Evolutionary conservation across 2,888 invertebrate species (phyloP).

Genomic region (Ypsolopha scabrella): DNA sequence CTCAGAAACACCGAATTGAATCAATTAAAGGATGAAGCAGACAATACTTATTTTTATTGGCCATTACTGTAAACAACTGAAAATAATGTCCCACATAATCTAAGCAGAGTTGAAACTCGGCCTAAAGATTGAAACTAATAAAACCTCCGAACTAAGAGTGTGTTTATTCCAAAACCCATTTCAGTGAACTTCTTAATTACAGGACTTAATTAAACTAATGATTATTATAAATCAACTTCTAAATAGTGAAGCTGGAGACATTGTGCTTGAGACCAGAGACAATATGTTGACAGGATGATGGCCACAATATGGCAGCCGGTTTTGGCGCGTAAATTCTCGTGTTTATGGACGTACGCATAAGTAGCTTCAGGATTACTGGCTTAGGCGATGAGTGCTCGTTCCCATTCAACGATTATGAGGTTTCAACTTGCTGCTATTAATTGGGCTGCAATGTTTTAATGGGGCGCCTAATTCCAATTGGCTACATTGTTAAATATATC

Average conservation of each 20-base stretch:
- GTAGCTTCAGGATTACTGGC: slow-evolving; percentile 59
- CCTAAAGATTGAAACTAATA: slow-evolving; percentile 5
- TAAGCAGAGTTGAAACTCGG: no score
- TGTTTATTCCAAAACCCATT: slow-evolving; percentile 30
- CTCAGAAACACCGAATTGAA: no score
- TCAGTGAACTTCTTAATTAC: slow-evolving; percentile 36
- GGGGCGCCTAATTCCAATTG: slow-evolving; percentile 67
- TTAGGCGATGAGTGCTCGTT: slow-evolving; percentile 59
- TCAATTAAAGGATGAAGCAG: no score
- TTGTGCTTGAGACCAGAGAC: slow-evolving; percentile 50
- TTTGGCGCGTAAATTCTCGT: slow-evolving; percentile 58
- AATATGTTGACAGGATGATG: slow-evolving; percentile 68
- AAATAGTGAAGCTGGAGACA: slow-evolving; percentile 48
- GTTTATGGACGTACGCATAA: slow-evolving; percentile 56
- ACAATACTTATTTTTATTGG: no score
- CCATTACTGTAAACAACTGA: no score
- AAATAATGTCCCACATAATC: no score
- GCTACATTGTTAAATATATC: slow-evolving; percentile 4
- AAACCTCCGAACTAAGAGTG: neutral
- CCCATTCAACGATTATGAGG: slow-evolving; percentile 57
- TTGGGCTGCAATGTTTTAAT: slow-evolving; percentile 47
- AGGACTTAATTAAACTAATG: slow-evolving; percentile 61
- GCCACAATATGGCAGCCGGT: slow-evolving; percentile 52
- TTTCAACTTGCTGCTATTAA: slow-evolving; percentile 41
- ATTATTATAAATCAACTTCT: slow-evolving; percentile 53